phyloP scores from a whole-genome alignment of 2,888 invertebrate species.

The Cryptus viduatorius region DNA sequence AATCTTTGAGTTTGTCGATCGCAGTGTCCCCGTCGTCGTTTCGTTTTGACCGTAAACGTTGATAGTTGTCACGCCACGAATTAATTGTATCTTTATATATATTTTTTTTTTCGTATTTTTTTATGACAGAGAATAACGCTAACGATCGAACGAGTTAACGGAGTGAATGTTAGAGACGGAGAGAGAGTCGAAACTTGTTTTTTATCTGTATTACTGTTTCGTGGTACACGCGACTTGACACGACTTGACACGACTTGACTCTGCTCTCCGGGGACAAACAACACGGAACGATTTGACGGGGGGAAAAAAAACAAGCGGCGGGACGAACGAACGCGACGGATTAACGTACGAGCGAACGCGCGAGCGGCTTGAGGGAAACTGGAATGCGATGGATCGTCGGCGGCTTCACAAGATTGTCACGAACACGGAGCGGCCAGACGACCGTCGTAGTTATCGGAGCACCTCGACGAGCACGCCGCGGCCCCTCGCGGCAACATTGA shows the following conservation, averaged over 20 bases:
- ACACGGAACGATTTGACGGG: constrained; percentile 71
- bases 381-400: constrained; percentile 69
- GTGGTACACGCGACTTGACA: constrained; percentile 50
- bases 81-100: constrained; percentile 8
- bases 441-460: not conserved
- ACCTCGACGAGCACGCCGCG: constrained; percentile 16
- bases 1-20: not conserved
- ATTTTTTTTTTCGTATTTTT: constrained; percentile 15
- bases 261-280: constrained; percentile 59
- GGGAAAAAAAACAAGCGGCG: constrained; percentile 78
- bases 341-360: constrained; percentile 80
- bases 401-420: constrained; percentile 63
- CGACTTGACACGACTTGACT: constrained; percentile 23
- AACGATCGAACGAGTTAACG: constrained; percentile 41
- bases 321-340: constrained; percentile 76
- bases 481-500: not conserved
- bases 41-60: constrained; percentile 1
- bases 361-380: constrained; percentile 82
- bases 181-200: constrained; percentile 13
- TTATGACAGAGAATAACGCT: constrained; percentile 8
- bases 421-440: constrained; percentile 49
- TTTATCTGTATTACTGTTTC: constrained; percentile 33
- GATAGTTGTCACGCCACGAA: constrained; percentile 27
- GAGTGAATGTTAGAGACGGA: constrained; percentile 13
- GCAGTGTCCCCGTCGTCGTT: not conserved